Evolutionary conservation across 2,113 vertebrate genomes (phyloP).

Genomic region (Oryzias woworae): DNA sequence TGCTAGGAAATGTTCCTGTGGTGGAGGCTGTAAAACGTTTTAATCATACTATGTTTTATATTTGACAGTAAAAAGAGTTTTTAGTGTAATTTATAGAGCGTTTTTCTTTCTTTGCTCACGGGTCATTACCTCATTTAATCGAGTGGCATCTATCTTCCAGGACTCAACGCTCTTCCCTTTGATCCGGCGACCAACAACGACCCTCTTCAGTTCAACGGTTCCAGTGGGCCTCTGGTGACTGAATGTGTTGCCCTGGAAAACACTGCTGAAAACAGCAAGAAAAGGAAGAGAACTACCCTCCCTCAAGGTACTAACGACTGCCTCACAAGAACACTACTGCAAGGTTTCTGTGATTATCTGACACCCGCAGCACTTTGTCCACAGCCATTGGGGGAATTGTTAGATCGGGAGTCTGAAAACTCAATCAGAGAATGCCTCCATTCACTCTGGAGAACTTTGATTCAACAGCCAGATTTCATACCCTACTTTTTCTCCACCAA

Average conservation of each 20-base stretch:
- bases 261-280: conserved; percentile 83
- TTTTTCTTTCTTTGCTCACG: neutral
- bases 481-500: neutral
- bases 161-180: conserved; percentile 86
- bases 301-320: conserved; percentile 80
- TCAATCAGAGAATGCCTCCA: conserved; percentile 8
- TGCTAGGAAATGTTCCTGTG: neutral
- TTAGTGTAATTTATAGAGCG: neutral
- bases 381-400: conserved; percentile 23
- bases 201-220: conserved; percentile 79
- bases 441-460: conserved; percentile 16
- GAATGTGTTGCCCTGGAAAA: conserved; percentile 82
- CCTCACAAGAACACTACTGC: conserved; percentile 4
- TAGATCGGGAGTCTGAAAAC: conserved; percentile 14
- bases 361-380: conserved; percentile 21
- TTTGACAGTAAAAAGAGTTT: neutral
- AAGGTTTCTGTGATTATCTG: conserved; percentile 20
- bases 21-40: neutral
- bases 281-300: conserved; percentile 82
- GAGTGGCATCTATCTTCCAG: conserved; percentile 69
- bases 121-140: conserved; percentile 4
- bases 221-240: conserved; percentile 68
- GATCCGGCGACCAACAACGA: conserved; percentile 83
- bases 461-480: conserved; percentile 28
- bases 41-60: neutral